Evolutionary conservation across 1,140 invertebrate species (phyloP).

Genomic region (Trinorchestia longiramus): DNA sequence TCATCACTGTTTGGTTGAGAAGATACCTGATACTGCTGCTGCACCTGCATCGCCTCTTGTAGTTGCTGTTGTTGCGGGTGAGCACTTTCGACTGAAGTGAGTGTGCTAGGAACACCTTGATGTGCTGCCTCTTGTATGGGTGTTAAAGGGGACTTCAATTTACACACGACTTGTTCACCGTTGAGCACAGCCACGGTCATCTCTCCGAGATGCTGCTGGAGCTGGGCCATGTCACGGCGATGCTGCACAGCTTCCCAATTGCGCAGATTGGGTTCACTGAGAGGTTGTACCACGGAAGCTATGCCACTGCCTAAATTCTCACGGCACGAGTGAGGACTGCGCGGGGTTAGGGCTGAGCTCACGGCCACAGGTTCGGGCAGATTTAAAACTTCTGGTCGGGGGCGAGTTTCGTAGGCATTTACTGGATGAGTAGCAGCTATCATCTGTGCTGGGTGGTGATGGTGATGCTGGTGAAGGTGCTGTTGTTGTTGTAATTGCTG

Average conservation of each 20-base stretch:
- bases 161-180: constrained; percentile 85
- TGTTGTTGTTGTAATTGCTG: constrained; percentile 31
- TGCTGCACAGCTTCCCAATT: constrained; percentile 64
- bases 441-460: background rate
- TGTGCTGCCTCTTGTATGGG: constrained; percentile 63
- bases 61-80: constrained; percentile 31
- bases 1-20: constrained; percentile 26
- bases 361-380: background rate
- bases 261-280: constrained; percentile 65
- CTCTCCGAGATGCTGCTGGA: constrained; percentile 64
- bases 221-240: constrained; percentile 63
- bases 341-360: background rate
- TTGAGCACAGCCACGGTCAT: constrained; percentile 82
- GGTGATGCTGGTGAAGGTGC: constrained; percentile 11
- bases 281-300: constrained; percentile 64
- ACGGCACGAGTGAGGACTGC: background rate
- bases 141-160: constrained; percentile 76
- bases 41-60: background rate
- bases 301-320: constrained; percentile 23
- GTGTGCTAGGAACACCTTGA: background rate
- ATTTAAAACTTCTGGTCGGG: constrained; percentile 2
- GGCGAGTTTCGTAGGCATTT: constrained; percentile 57
- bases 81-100: background rate
- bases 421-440: constrained; percentile 59
- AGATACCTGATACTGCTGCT: background rate